Evolutionary conservation across 2,113 vertebrate genomes (phyloP).

Genomic region (Synodontis membranacea): DNA sequence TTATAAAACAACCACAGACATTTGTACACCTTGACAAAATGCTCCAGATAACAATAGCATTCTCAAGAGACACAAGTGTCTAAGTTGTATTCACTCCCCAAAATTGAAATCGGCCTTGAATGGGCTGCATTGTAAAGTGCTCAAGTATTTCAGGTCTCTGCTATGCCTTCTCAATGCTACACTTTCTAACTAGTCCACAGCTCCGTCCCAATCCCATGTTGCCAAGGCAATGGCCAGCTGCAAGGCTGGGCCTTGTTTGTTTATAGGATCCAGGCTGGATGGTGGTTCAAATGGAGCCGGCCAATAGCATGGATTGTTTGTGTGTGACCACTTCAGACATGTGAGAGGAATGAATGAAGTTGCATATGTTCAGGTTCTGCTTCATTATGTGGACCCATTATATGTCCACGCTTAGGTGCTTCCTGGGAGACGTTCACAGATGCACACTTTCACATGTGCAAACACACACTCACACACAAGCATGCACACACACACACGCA

Average conservation of each 20-base stretch:
- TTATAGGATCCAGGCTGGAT: constrained; percentile 73
- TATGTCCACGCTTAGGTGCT: constrained; percentile 41
- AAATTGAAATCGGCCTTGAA: constrained; percentile 56
- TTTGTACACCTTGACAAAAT: constrained; percentile 49
- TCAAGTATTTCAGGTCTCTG: constrained; percentile 60
- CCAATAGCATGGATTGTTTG: constrained; percentile 66
- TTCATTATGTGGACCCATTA: constrained; percentile 37
- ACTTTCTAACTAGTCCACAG: constrained; percentile 71
- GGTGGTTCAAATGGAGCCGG: constrained; percentile 71
- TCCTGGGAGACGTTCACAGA: constrained; percentile 29
- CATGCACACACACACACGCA: constrained; percentile 42
- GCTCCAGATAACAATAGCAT: constrained; percentile 57
- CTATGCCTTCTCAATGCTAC: constrained; percentile 64
- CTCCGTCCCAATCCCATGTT: constrained; percentile 71
- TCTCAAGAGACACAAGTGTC: constrained; percentile 52
- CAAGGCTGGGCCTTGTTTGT: constrained; percentile 73
- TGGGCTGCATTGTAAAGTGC: constrained; percentile 55
- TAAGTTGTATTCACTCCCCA: constrained; percentile 54
- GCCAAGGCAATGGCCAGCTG: constrained; percentile 79
- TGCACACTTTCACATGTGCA: constrained; percentile 20
- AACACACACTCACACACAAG: constrained; percentile 41
- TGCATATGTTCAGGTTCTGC: constrained; percentile 55
- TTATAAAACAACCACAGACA: constrained; percentile 45
- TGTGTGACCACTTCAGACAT: constrained; percentile 57
- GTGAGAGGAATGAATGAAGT: constrained; percentile 53